These are phyloP conservation scores for Drosophila leonis DNA, from an alignment of 2,888 invertebrate species.

Conservation along the genomic window DNA sequence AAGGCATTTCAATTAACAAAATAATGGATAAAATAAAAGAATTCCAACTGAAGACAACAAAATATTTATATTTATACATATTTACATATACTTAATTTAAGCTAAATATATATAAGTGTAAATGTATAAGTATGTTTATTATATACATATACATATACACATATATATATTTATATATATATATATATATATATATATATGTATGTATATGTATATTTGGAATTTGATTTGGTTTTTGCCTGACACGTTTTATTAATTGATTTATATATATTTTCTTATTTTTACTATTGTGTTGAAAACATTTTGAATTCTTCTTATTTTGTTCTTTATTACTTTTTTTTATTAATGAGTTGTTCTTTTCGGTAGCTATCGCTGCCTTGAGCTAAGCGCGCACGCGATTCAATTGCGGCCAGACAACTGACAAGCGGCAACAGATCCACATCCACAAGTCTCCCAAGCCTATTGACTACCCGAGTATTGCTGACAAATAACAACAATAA, in stretches of 20 bases:
- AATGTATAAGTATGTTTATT: too few species aligned
- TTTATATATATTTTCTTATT: constrained; percentile 53
- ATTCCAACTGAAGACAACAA: constrained; percentile 33
- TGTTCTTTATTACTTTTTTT: constrained; percentile 33
- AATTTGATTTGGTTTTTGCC: constrained; percentile 37
- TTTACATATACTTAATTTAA: neutral
- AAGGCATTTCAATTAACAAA: constrained; percentile 38
- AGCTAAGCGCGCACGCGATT: constrained; percentile 73
- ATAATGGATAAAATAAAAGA: constrained; percentile 22
- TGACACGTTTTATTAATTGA: constrained; percentile 48
- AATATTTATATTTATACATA: neutral
- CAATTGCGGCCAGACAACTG: constrained; percentile 74
- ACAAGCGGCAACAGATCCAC: constrained; percentile 46
- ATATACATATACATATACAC: constrained; percentile 13
- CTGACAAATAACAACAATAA: constrained; percentile 20
- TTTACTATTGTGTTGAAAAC: constrained; percentile 24
- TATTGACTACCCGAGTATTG: constrained; percentile 21
- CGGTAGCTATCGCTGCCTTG: constrained; percentile 51
- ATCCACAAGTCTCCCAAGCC: constrained; percentile 31
- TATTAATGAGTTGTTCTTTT: constrained; percentile 26
- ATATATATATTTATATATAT: neutral
- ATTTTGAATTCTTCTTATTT: constrained; percentile 14
- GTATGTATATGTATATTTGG: neutral
- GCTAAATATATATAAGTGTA: neutral
- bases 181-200: constrained; percentile 18